phyloP scores from a whole-genome alignment of 1,140 invertebrate genomes.

The Panagrolaimus sp. region DNA sequence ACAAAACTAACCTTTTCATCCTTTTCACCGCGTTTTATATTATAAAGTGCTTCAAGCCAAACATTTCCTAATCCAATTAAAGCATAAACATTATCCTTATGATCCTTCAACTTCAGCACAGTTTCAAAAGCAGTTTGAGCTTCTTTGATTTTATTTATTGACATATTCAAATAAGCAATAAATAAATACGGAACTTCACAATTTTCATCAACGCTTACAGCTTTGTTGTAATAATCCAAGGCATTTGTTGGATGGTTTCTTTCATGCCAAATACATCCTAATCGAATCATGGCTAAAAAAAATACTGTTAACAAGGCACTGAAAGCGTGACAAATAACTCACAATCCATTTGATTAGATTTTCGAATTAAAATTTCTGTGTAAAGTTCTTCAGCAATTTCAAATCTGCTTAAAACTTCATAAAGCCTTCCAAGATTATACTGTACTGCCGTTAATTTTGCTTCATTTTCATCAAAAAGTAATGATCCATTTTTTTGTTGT shows the following conservation, averaged over 20 bases:
- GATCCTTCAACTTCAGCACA: not conserved
- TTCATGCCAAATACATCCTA: constrained; percentile 1
- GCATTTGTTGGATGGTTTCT: not conserved
- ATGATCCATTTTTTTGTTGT: not conserved
- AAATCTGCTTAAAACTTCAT: not conserved
- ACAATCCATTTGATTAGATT: not conserved
- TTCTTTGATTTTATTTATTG: not conserved
- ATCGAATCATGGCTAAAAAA: constrained; percentile 5
- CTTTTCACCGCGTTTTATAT: not conserved
- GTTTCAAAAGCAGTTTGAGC: not conserved
- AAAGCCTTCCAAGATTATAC: constrained; percentile 6
- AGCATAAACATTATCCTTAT: not conserved
- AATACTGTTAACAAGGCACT: no score
- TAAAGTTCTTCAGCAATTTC: not conserved
- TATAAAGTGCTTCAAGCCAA: constrained; percentile 8
- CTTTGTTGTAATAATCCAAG: not conserved
- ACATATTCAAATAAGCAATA: constrained; percentile 3
- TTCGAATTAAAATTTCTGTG: not conserved
- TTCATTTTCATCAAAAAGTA: not conserved
- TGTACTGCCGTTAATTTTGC: not conserved
- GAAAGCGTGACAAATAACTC: no score
- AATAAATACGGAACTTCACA: not conserved
- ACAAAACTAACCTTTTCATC: not conserved
- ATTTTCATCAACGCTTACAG: not conserved
- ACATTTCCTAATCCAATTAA: constrained; percentile 8